Evolutionary conservation across 2,888 invertebrate species (phyloP).

Genomic region (Synergus laeviventris): DNA sequence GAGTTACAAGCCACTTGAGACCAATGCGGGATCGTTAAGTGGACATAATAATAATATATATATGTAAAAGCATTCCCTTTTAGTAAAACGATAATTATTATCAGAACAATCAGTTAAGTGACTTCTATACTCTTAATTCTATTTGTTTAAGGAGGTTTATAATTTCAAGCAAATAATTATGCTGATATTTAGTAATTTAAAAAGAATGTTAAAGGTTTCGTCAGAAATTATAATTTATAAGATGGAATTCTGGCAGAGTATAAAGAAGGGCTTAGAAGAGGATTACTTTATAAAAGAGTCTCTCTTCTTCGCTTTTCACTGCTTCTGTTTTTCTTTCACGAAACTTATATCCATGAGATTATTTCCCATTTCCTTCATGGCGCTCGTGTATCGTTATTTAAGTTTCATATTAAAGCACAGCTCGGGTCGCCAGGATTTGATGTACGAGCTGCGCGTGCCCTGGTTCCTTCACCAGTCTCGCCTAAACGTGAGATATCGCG

Average conservation of each 20-base stretch:
- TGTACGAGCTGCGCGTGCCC: constrained; percentile 74
- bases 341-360: constrained; percentile 69
- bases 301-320: constrained; percentile 22
- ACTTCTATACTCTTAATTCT: not conserved
- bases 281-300: constrained; percentile 23
- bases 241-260: not conserved
- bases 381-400: constrained; percentile 75
- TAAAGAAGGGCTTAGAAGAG: not conserved
- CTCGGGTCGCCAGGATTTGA: constrained; percentile 68
- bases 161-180: not conserved
- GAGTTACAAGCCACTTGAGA: constrained; percentile 37
- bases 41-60: not conserved
- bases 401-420: constrained; percentile 74
- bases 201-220: not conserved
- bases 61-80: not conserved
- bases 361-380: constrained; percentile 73
- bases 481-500: constrained; percentile 74
- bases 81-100: not conserved
- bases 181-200: not conserved
- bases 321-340: constrained; percentile 11
- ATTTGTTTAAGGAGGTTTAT: not conserved
- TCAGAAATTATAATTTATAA: not conserved
- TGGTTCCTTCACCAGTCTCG: constrained; percentile 67
- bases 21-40: constrained; percentile 30
- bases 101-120: not conserved